Percentiles rank a stretch among this genome's conserved stretches.
Conservation (phyloP, 2,888 invertebrate genomes). For the Caenorhabditis virilis region DNA sequence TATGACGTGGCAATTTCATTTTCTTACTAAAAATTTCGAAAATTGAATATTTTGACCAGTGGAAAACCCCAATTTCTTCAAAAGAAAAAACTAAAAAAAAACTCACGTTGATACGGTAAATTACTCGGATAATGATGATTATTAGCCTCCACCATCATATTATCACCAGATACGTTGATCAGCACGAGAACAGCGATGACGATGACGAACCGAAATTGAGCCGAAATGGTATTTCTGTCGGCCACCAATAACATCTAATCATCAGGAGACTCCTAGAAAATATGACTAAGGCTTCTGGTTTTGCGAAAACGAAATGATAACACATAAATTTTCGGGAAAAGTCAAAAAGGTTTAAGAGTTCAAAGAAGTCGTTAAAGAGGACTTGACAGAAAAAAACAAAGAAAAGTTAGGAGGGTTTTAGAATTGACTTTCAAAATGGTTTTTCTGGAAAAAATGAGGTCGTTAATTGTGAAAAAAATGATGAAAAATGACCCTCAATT, state of each 20-base stretch:
- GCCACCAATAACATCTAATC: constrained; percentile 42
- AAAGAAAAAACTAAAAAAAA: constrained; percentile 3
- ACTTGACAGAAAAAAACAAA: too few relatives aligned
- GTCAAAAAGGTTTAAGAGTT: constrained; percentile 1
- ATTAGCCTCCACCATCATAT: background rate
- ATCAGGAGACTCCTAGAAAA: constrained; percentile 27
- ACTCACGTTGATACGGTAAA: constrained; percentile 33
- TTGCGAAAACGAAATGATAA: too few relatives aligned
- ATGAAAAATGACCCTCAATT: too few relatives aligned
- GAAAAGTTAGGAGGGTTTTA: too few relatives aligned
- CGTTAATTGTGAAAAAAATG: too few relatives aligned
- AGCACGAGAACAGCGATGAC: background rate
- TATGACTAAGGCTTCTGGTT: too few relatives aligned
- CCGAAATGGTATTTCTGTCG: constrained; percentile 7
- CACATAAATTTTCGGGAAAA: background rate
- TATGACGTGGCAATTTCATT: too few relatives aligned
- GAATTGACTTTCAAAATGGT: too few relatives aligned
- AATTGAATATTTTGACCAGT: too few relatives aligned
- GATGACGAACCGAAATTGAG: constrained; percentile 7
- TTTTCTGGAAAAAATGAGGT: too few relatives aligned
- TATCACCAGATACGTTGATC: background rate
- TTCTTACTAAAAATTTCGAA: too few relatives aligned
- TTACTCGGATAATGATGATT: constrained; percentile 15
- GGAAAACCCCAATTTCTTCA: too few relatives aligned
- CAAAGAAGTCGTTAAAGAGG: background rate